A percentile compares a stretch with the other conserved stretches of the same genome.
Conservation (phyloP, 2,797 vertebrate species). For the Hydrolagus colliei region DNA sequence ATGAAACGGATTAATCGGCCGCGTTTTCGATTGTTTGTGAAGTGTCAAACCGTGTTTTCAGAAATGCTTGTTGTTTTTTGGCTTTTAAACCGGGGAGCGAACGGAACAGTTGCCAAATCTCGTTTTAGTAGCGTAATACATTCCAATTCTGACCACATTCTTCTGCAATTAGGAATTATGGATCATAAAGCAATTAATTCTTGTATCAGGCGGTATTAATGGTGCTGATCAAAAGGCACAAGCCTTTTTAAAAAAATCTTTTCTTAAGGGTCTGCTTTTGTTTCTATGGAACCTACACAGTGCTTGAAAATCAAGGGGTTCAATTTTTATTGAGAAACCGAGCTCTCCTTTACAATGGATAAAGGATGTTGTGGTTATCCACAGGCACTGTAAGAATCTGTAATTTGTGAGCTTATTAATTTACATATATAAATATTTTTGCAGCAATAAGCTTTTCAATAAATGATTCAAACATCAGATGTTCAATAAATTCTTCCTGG, state of each 20-base stretch:
- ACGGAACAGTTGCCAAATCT: conserved; percentile 64
- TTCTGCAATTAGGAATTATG: not conserved
- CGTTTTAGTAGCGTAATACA: conserved; percentile 66
- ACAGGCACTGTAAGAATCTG: conserved; percentile 25
- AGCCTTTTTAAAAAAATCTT: not conserved
- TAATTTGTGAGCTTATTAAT: conserved; percentile 31
- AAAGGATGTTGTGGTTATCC: not conserved
- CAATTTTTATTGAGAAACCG: not conserved
- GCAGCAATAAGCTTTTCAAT: conserved; percentile 30
- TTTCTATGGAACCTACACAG: not conserved
- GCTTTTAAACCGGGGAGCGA: conserved; percentile 68
- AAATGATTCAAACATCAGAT: conserved; percentile 31
- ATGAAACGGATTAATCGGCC: conserved; percentile 76
- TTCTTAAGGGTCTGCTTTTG: not conserved
- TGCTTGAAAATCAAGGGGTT: conserved; percentile 1
- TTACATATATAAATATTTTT: conserved; percentile 32
- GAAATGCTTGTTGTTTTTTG: conserved; percentile 58
- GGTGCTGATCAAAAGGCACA: not conserved
- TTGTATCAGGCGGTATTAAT: not conserved
- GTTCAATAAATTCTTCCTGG: conserved; percentile 31
- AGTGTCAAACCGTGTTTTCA: conserved; percentile 73
- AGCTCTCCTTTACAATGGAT: not conserved
- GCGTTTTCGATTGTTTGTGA: conserved; percentile 59
- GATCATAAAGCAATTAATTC: conserved; percentile 8
- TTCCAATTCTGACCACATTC: not conserved